Percentiles rank a stretch among this genome's conserved stretches.
phyloP scores from a whole-genome alignment of 1,140 invertebrate genomes.

The Penaeus japonicus region DNA sequence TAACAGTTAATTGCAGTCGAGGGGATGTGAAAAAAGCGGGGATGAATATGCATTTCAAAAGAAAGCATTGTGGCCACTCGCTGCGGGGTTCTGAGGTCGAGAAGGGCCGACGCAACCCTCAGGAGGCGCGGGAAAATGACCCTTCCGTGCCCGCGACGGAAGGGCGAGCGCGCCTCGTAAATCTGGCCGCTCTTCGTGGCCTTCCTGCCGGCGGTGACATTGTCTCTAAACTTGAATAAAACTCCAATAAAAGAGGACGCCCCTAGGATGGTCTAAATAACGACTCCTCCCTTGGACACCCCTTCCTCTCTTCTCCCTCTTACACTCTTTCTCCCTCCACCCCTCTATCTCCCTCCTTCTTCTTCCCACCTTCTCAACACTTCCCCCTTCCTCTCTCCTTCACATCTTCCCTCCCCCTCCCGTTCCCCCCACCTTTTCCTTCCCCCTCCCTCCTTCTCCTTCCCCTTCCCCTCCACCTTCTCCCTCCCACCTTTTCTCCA shows the following conservation, averaged over 20 bases:
- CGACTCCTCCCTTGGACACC: not conserved
- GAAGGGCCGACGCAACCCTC: not conserved
- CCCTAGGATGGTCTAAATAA: not conserved
- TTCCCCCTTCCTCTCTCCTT: no score
- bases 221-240: constrained; percentile 16
- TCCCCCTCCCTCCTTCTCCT: no score
- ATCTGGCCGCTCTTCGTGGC: not conserved
- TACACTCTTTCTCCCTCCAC: not conserved
- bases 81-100: not conserved
- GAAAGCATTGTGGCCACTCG: not conserved
- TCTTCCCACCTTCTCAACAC: not conserved
- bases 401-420: not conserved
- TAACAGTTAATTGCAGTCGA: constrained; percentile 10
- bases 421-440: no score
- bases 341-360: not conserved
- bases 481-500: no score
- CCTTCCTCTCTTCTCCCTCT: not conserved
- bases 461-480: no score
- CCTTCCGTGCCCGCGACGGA: not conserved
- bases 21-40: not conserved
- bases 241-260: constrained; percentile 6
- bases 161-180: not conserved
- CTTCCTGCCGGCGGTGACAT: not conserved
- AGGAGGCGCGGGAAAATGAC: not conserved
- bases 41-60: constrained; percentile 10